Conservation (phyloP, 2,888 invertebrate species). For the Nomada hirtipes region DNA sequence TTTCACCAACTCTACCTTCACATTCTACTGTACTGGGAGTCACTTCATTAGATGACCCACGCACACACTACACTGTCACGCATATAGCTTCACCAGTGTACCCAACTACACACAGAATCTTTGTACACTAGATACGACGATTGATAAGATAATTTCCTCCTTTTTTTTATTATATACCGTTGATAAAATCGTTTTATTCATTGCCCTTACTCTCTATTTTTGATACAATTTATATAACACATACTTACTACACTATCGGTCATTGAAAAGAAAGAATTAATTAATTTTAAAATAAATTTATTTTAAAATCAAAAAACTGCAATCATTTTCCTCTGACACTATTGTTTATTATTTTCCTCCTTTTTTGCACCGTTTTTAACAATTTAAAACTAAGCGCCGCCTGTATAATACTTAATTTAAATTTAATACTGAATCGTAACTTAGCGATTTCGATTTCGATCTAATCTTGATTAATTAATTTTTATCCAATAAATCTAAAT, state of each 20-base stretch:
- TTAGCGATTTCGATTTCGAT: not conserved
- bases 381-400: not conserved
- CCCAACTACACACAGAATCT: not conserved
- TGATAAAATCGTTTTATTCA: not conserved
- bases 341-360: not conserved
- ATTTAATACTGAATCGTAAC: not conserved
- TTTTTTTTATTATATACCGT: not conserved
- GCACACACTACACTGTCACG: not conserved
- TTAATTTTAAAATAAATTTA: not conserved
- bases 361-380: not conserved
- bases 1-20: conserved; percentile 17
- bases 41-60: not conserved
- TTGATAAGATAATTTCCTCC: not conserved
- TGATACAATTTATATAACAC: not conserved
- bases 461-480: not conserved
- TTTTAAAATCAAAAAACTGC: not conserved
- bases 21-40: not conserved
- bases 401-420: not conserved
- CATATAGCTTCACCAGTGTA: no score
- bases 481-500: not conserved
- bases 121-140: not conserved
- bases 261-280: not conserved
- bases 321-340: no score
- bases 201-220: not conserved
- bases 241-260: not conserved